Percentiles rank a stretch among this genome's conserved stretches.
Conservation (phyloP, 2,888 invertebrate species). For the Nowickia ferox region DNA sequence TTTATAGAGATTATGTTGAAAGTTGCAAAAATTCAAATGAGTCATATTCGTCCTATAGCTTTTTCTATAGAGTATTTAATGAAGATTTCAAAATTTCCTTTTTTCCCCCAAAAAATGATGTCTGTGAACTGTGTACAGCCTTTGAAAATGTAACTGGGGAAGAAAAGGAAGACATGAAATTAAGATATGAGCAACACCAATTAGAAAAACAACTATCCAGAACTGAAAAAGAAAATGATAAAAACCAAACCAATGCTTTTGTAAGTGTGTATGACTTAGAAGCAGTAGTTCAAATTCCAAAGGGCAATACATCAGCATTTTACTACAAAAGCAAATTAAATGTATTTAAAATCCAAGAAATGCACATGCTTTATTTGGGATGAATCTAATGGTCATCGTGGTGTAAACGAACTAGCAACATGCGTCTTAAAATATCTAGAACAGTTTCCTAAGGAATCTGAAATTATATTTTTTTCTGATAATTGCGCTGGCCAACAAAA, state of each 20-base stretch:
- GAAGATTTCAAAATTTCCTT: no score
- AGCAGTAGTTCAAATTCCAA: conserved; percentile 33
- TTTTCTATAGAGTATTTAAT: no score
- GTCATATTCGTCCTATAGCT: no score
- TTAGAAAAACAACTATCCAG: conserved; percentile 17
- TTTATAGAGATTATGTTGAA: no score
- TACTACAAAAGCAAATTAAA: no score
- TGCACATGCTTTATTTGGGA: conserved; percentile 11
- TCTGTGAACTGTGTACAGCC: conserved; percentile 58
- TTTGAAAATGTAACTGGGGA: conserved; percentile 52
- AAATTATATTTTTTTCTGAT: no score
- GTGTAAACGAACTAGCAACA: neutral
- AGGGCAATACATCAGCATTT: no score
- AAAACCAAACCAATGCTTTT: conserved; percentile 28
- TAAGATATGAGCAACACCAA: conserved; percentile 19
- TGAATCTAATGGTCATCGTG: neutral
- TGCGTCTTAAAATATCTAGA: neutral
- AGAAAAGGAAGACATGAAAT: conserved; percentile 46
- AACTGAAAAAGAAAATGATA: conserved; percentile 32
- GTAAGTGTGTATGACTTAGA: conserved; percentile 39
- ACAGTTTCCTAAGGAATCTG: neutral
- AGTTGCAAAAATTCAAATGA: no score
- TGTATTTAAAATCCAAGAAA: no score
- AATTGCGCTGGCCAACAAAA: no score
- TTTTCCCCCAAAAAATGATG: conserved; percentile 55